These are phyloP conservation scores for Aphrophora alni DNA, from an alignment of 2,888 invertebrate species.

Conservation along the genomic window DNA sequence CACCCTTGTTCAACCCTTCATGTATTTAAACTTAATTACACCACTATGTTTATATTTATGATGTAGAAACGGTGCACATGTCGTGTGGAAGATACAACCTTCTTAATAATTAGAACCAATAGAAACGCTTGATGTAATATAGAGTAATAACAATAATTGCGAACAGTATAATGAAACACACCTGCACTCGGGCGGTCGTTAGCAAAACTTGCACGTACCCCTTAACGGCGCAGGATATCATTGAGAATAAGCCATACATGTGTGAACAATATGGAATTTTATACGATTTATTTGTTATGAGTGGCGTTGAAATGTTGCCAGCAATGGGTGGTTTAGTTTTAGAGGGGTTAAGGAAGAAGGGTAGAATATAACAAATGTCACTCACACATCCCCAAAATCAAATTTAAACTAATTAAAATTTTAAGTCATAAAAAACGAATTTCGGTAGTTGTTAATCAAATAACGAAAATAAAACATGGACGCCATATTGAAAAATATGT, in stretches of 20 bases:
- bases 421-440: too few species aligned
- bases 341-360: background rate
- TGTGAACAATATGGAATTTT: background rate
- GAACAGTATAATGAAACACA: background rate
- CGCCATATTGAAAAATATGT: too few species aligned
- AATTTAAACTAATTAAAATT: too few species aligned
- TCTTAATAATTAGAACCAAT: background rate
- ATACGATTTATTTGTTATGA: background rate
- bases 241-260: conserved; percentile 2
- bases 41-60: background rate
- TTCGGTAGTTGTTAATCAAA: too few species aligned
- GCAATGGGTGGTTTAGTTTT: background rate
- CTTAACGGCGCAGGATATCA: background rate
- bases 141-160: background rate
- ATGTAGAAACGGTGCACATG: background rate
- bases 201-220: conserved; percentile 6
- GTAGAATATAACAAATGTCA: too few species aligned
- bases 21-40: background rate
- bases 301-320: background rate
- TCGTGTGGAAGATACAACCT: background rate
- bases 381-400: too few species aligned
- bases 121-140: conserved; percentile 1
- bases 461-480: too few species aligned
- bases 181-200: background rate
- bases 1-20: too few species aligned